phyloP scores from a whole-genome alignment of 1,140 invertebrate genomes.

The Zaprionus ornatus region DNA sequence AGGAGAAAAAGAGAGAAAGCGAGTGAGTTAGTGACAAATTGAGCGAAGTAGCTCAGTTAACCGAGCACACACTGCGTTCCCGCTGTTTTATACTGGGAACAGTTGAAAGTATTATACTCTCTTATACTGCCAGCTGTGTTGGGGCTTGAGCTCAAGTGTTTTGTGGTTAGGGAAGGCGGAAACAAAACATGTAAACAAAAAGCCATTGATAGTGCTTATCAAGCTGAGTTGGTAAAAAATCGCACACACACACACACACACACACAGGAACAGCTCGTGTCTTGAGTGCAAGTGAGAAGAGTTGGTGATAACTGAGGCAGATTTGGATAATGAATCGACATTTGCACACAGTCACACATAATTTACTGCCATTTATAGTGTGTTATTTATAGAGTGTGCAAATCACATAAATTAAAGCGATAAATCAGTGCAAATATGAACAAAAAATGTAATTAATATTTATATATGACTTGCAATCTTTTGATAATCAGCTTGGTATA shows the following conservation, averaged over 20 bases:
- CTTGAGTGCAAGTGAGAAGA: constrained; percentile 28
- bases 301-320: constrained; percentile 38
- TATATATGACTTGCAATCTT: not conserved
- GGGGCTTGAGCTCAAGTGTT: not conserved
- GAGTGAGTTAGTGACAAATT: not conserved
- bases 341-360: constrained; percentile 22
- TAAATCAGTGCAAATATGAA: not conserved
- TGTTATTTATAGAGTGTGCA: constrained; percentile 21
- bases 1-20: not conserved
- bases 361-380: constrained; percentile 26
- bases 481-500: not conserved
- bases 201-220: constrained; percentile 65
- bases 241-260: not conserved
- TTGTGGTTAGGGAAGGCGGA: constrained; percentile 3
- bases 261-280: not conserved
- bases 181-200: constrained; percentile 44
- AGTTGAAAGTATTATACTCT: constrained; percentile 41
- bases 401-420: constrained; percentile 3
- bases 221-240: constrained; percentile 44
- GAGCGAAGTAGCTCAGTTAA: constrained; percentile 11
- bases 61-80: no score
- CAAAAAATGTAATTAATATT: not conserved
- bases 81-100: constrained; percentile 36
- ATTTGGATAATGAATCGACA: constrained; percentile 32
- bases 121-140: not conserved